A percentile compares a stretch with the other conserved stretches of the same genome.
phyloP scores from a whole-genome alignment of 2,113 vertebrate species.

The Centropus bengalensis region DNA sequence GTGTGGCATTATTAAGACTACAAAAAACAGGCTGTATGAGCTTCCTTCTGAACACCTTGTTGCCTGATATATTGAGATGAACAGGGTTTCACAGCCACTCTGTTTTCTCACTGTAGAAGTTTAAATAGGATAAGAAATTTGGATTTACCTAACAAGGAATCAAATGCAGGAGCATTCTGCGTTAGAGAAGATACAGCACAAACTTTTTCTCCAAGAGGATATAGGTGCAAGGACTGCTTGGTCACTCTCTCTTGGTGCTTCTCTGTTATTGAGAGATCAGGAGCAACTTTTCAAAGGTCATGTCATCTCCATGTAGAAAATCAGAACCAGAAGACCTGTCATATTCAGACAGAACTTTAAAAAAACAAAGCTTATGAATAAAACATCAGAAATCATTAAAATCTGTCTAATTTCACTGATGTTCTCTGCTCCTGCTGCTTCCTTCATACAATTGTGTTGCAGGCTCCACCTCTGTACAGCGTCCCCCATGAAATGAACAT shows the following conservation, averaged over 20 bases:
- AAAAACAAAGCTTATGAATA: slow-evolving; percentile 19
- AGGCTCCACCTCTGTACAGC: background rate
- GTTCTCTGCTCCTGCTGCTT: background rate
- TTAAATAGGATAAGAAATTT: background rate
- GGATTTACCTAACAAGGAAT: background rate
- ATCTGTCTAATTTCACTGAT: background rate
- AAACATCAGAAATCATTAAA: background rate
- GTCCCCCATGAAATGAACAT: background rate
- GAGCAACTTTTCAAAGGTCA: background rate
- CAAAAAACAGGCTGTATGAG: background rate
- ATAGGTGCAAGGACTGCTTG: background rate
- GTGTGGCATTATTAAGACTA: background rate
- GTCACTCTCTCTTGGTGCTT: background rate
- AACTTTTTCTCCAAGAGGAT: background rate
- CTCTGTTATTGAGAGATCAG: background rate
- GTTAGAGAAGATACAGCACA: background rate
- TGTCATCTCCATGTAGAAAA: background rate
- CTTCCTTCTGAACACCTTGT: background rate
- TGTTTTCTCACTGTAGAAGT: background rate
- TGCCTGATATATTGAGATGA: background rate
- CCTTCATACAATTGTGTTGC: background rate
- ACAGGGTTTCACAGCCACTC: background rate
- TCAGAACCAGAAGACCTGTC: background rate
- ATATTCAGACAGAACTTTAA: background rate
- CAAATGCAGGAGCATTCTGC: background rate